These are phyloP conservation scores for Corydoras maculifer DNA, from an alignment of 2,113 vertebrate genomes.

Conservation along the genomic window DNA sequence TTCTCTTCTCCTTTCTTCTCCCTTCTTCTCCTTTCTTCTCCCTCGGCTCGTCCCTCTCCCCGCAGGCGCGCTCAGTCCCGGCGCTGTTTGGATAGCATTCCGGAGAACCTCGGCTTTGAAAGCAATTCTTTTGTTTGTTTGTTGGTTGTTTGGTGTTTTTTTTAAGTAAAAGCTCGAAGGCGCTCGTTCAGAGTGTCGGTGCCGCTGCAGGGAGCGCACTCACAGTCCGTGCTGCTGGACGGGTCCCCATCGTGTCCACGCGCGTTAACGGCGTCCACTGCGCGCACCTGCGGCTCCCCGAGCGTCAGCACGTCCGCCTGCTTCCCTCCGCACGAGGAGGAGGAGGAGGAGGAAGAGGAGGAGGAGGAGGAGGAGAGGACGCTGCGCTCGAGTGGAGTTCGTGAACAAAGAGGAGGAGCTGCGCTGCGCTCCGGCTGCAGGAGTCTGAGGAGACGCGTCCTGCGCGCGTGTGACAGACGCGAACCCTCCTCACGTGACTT, in stretches of 20 bases:
- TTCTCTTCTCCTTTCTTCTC: slow-evolving; percentile 44
- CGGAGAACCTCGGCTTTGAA: slow-evolving; percentile 28
- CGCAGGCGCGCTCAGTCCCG: slow-evolving; percentile 52
- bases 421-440: background rate
- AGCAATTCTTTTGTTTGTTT: too few relatives aligned
- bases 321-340: background rate
- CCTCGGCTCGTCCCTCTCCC: too few relatives aligned
- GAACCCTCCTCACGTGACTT: slow-evolving; percentile 27
- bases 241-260: too few relatives aligned
- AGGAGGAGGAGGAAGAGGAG: background rate
- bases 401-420: background rate
- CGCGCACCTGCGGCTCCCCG: too few relatives aligned
- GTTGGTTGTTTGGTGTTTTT: too few relatives aligned
- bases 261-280: too few relatives aligned
- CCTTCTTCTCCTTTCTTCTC: slow-evolving; percentile 6
- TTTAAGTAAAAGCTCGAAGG: too few relatives aligned
- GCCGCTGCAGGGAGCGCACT: too few relatives aligned
- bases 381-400: background rate
- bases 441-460: background rate
- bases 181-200: too few relatives aligned
- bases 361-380: background rate
- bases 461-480: slow-evolving; percentile 27
- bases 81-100: slow-evolving; percentile 59
- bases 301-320: too few relatives aligned
- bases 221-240: too few relatives aligned